Evolutionary conservation across 2,888 invertebrate species (phyloP), one percentile per base, ranked within the genome.

Genomic region (Drosophila setosimentum): DNA sequence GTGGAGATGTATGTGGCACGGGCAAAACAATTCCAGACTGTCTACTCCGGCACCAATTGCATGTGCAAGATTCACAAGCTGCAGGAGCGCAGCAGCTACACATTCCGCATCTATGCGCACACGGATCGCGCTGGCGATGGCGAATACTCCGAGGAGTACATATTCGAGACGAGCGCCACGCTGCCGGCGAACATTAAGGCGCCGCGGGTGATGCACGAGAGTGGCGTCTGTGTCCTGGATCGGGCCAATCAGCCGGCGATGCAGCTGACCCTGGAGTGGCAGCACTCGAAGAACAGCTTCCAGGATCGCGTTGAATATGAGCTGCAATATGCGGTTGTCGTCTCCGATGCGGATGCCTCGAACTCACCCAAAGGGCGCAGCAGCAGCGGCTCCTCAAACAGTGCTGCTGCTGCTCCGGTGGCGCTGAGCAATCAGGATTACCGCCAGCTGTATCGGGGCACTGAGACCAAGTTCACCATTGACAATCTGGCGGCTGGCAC

Each of bases 41-140:
- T 96, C 72, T 98, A 98, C 93, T 96, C 96, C 74, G 97, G 98
- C 68, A 96, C 96, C 49, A 93, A 91, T 82, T 95, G 96, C 85
- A 95, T 95, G 77, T 97, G 96, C 94, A 97, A 97, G 93, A 96
- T 97, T 76, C 96, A 96, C 92, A 96, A 97, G 92, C 94, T 98
- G 85, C 95, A 96, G 86, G 98, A 98, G 93, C 95, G 96, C 85
- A 97, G 96, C 18, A 93, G 94, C 66, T 98, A 98, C 93, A 95
- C 95, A 91, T 98, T 98, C 94, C 95, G 98, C 84, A 96, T 98
- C 89, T 96, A 96, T 83, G 97, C 97, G 58, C 95, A 96, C 81
- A 97, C 97, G 92, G 97, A 96, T 92, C 94, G 94, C 51, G 97
- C 97, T 68, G 98, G 98, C 16, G 95, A 96, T 83, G 98, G 98